A percentile compares a stretch with the other conserved stretches of the same genome.
Evolutionary conservation across 2,888 invertebrate genomes (phyloP).

Genomic region (Synanthedon andrenaeformis): DNA sequence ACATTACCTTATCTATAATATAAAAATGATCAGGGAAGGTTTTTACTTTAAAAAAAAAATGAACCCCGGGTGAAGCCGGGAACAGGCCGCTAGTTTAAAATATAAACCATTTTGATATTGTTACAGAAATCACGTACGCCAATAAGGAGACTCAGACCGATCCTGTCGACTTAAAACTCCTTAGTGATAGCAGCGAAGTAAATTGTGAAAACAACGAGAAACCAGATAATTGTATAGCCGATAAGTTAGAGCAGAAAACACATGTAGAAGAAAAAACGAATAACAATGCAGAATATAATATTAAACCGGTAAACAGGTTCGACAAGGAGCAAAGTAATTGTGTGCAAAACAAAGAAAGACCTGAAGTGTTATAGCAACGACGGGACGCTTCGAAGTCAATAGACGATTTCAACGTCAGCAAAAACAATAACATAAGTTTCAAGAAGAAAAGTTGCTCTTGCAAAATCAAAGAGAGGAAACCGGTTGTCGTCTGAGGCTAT

Average conservation of each 20-base stretch:
- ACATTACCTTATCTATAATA: no score
- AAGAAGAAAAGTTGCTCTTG: conserved; percentile 58
- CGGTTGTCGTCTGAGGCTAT: conserved; percentile 35
- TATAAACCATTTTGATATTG: background rate
- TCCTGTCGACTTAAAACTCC: conserved; percentile 36
- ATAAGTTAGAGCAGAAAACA: conserved; percentile 14
- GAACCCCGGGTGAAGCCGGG: no score
- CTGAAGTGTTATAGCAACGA: conserved; percentile 55
- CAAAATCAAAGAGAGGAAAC: conserved; percentile 48
- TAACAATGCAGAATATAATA: conserved; percentile 18
- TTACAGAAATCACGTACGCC: conserved; percentile 36
- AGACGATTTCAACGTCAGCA: conserved; percentile 32
- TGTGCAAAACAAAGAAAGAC: conserved; percentile 24
- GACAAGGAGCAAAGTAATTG: background rate
- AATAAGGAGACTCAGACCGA: conserved; percentile 58
- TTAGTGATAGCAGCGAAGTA: conserved; percentile 38
- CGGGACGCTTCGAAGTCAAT: conserved; percentile 48
- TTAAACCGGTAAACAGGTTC: conserved; percentile 10
- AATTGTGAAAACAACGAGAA: conserved; percentile 17
- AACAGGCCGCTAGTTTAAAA: no score
- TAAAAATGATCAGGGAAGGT: no score
- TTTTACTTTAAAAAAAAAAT: no score
- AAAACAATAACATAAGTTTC: conserved; percentile 30
- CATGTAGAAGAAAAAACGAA: conserved; percentile 15
- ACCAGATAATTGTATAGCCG: conserved; percentile 4